Evolutionary conservation across 2,797 vertebrate species (phyloP).

Genomic region (Gymnocypris eckloni): DNA sequence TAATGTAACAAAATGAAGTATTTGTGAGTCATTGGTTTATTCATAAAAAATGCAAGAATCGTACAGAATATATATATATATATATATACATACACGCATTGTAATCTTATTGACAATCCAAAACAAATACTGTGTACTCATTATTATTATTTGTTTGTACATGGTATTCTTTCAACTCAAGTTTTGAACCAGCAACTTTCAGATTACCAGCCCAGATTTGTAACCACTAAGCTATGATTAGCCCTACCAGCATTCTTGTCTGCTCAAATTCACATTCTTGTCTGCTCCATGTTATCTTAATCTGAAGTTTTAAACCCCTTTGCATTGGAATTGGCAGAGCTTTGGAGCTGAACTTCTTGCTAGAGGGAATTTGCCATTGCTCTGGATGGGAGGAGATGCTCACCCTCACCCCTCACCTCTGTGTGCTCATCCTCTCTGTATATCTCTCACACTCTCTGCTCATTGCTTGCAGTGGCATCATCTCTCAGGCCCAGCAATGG

Average conservation of each 20-base stretch:
- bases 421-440: background rate
- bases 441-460: background rate
- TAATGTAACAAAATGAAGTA: too few species aligned
- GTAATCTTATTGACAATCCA: background rate
- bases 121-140: too few species aligned
- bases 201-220: background rate
- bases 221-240: slow-evolving; percentile 3
- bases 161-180: background rate
- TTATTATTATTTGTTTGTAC: background rate
- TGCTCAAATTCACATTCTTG: background rate
- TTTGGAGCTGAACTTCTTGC: background rate
- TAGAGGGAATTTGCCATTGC: background rate
- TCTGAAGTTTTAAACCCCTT: background rate
- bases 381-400: background rate
- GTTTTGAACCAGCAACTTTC: background rate
- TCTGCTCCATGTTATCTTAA: background rate
- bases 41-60: too few species aligned
- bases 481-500: background rate
- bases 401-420: background rate
- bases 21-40: too few species aligned
- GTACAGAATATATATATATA: too few species aligned
- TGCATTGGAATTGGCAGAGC: background rate
- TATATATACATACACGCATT: too few species aligned
- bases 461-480: slow-evolving; percentile 3
- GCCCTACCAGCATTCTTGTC: background rate